Base-by-base conservation (phyloP, 1,140 invertebrate species). In the Rhynchophorus ferrugineus region DNA sequence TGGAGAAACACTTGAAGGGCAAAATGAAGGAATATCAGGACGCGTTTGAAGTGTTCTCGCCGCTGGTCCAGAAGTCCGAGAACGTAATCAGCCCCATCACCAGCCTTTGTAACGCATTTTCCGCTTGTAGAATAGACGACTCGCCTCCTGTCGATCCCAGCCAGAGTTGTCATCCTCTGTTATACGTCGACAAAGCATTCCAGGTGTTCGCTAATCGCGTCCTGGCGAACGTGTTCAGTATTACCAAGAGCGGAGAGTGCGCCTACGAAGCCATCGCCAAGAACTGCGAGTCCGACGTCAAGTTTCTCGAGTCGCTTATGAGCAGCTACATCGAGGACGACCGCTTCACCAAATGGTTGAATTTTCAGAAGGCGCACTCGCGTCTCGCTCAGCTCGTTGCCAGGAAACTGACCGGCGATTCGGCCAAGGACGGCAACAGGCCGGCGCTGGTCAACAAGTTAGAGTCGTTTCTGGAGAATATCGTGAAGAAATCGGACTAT, bases 1-100 rank as follows among this genome's bases (percentile, higher is more conserved):
- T 95, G 0, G 89, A 95, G 69, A 75, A 77, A 17, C 85, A 87
- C 72, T 69, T 95, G n/a, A 41, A 48, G 45, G 36, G 13, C 29
- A 46, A 43, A 21, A 43, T 39, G 24, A 37, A 49, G 6, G 21
- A 17, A 20, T 41, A 46, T 36, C 53, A 44, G 24, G 33, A 46
- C 9, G 21, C 20, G 9, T 51, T 37, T 36, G 36, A 50, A 22
- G 48, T 41, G 14, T 37, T 18, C 22, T 56, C 48, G 7, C 54
- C 54, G 7, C 6, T 48, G 6, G 33, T 44, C 21, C 17, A 24
- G 6, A 37, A 46, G 16, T 21, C 24, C 1, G 20, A 43, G 8
- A 50, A 44, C 0, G 18, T 44, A 18, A 46, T 76, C 8, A 79
- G 77, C 61, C 75, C 78, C 0, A 76, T 81, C 21, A 72, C 72